Evolutionary conservation across 92 coral and sea anemone genomes (phyloP).

Genomic region (Porites lobata): DNA sequence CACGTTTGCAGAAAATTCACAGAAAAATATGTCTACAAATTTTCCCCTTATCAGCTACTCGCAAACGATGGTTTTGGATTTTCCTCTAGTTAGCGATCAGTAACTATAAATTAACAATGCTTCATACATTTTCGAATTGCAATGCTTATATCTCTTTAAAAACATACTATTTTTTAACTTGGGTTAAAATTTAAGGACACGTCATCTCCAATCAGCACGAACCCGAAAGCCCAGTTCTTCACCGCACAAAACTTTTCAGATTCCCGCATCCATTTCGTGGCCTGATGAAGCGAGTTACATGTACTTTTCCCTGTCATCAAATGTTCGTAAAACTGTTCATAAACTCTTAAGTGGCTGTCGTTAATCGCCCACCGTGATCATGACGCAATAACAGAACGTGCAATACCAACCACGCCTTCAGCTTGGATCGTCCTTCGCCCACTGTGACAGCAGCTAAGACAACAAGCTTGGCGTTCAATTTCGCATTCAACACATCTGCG

Average conservation of each 20-base stretch:
- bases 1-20: too few species aligned
- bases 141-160: too few species aligned
- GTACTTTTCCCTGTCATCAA: background rate
- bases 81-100: too few species aligned
- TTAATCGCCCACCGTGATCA: background rate
- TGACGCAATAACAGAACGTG: background rate
- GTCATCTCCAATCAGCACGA: background rate
- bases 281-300: background rate
- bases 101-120: too few species aligned
- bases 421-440: background rate
- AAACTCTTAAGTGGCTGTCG: background rate
- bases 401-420: background rate
- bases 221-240: too few species aligned
- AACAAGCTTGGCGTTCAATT: background rate
- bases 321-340: background rate
- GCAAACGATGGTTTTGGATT: too few species aligned
- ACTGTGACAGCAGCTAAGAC: constrained; percentile 12
- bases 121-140: too few species aligned
- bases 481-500: background rate
- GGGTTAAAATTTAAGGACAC: background rate
- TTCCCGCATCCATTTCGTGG: too few species aligned
- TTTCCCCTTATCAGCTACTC: too few species aligned
- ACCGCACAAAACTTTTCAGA: background rate
- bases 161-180: too few species aligned
- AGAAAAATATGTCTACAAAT: too few species aligned